Conservation (phyloP, 2,797 vertebrate species). For the Oryzias dopingdopingensis region DNA sequence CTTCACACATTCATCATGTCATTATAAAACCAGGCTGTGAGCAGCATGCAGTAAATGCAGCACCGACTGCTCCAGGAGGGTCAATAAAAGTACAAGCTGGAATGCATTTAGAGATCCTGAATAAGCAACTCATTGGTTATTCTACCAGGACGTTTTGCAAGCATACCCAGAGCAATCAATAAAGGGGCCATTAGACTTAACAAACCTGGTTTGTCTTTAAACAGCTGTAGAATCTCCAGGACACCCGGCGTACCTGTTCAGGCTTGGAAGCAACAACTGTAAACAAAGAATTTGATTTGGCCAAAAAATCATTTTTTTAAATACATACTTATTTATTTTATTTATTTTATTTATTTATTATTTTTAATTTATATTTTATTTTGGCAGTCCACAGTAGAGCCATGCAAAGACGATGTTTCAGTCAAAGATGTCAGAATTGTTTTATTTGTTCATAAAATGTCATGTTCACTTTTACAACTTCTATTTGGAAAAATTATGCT, state of each 20-base stretch:
- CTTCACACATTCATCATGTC: slow-evolving; percentile 41
- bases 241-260: slow-evolving; percentile 34
- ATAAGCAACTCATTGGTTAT: slow-evolving; percentile 63
- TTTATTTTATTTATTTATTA: too few relatives aligned
- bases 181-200: slow-evolving; percentile 79
- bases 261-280: slow-evolving; percentile 15
- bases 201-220: slow-evolving; percentile 71
- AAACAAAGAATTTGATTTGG: slow-evolving; percentile 6
- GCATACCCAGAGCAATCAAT: slow-evolving; percentile 74
- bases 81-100: slow-evolving; percentile 70
- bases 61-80: slow-evolving; percentile 46
- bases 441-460: too few relatives aligned
- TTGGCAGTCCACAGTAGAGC: too few relatives aligned
- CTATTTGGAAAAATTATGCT: too few relatives aligned
- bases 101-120: slow-evolving; percentile 67
- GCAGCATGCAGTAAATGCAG: slow-evolving; percentile 60
- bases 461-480: too few relatives aligned
- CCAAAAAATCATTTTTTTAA: too few relatives aligned
- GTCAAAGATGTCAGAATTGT: too few relatives aligned
- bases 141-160: slow-evolving; percentile 59
- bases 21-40: slow-evolving; percentile 55
- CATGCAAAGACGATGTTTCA: too few relatives aligned
- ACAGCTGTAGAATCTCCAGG: slow-evolving; percentile 45
- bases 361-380: too few relatives aligned
- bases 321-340: too few relatives aligned